Percentiles rank a stretch among this genome's conserved stretches.
Evolutionary conservation across 2,888 invertebrate species (phyloP).

Genomic region (Julus scanicus): DNA sequence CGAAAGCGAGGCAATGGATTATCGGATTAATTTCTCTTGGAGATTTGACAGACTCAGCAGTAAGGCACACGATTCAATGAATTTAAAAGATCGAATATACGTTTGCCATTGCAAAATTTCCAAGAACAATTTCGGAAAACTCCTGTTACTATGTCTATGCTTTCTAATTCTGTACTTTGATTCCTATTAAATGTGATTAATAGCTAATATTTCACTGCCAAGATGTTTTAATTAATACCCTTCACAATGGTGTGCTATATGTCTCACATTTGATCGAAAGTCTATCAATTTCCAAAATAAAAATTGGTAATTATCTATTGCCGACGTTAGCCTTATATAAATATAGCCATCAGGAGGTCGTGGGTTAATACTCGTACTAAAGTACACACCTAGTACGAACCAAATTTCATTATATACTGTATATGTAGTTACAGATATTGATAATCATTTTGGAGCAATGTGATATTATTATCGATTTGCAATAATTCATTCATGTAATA

Average conservation of each 20-base stretch:
- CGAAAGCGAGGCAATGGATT: too few species aligned
- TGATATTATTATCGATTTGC: too few species aligned
- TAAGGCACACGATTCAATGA: background rate
- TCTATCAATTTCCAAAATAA: background rate
- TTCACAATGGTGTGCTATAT: background rate
- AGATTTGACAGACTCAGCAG: too few species aligned
- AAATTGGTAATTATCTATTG: background rate
- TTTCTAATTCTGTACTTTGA: background rate
- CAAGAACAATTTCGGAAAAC: background rate
- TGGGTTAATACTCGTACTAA: background rate
- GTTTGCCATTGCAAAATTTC: background rate
- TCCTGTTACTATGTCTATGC: background rate
- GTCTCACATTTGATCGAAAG: background rate
- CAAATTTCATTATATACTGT: background rate
- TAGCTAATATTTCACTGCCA: background rate
- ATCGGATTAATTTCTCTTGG: too few species aligned
- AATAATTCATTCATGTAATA: too few species aligned
- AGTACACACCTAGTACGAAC: background rate
- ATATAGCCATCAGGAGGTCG: background rate
- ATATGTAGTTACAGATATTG: too few species aligned
- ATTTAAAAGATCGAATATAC: background rate
- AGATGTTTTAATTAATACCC: background rate
- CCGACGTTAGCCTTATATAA: background rate
- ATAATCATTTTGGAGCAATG: too few species aligned
- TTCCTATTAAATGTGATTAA: background rate